These are phyloP conservation scores for Bovichtus variegatus DNA, from an alignment of 2,797 vertebrate species.

Conservation along the genomic window DNA sequence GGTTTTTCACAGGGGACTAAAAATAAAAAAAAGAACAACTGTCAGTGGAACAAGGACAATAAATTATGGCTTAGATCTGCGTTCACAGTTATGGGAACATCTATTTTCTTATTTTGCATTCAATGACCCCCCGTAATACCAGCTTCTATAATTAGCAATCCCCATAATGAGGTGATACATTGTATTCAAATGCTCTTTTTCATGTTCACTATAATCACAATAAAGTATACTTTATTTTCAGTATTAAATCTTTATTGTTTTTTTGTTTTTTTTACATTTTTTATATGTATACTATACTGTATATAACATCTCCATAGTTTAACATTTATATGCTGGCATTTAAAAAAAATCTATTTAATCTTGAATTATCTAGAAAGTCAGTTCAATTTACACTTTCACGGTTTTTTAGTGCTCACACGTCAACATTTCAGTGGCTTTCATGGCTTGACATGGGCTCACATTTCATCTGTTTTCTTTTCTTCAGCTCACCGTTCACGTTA, in stretches of 20 bases:
- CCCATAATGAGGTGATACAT: neutral
- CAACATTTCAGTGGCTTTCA: neutral
- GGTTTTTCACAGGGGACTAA: neutral
- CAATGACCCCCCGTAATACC: neutral
- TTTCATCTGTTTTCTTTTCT: neutral
- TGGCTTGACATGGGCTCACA: neutral
- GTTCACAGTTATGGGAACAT: slow-evolving; percentile 1
- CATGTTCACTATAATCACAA: neutral
- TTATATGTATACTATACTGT: neutral
- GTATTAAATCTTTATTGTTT: neutral
- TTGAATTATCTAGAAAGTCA: neutral
- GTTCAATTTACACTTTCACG: neutral
- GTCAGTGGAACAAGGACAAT: slow-evolving; percentile 13
- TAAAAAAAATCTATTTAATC: neutral
- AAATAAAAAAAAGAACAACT: slow-evolving; percentile 12
- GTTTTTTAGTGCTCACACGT: neutral
- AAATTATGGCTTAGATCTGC: neutral
- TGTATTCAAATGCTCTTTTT: neutral
- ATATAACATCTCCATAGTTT: neutral
- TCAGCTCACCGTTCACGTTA: neutral
- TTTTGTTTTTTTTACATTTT: neutral
- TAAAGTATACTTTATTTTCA: neutral
- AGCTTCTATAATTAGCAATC: neutral
- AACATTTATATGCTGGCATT: neutral
- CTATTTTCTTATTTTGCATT: neutral